Evolutionary conservation across 1,140 invertebrate genomes (phyloP).

Genomic region (Drosophila leontia): DNA sequence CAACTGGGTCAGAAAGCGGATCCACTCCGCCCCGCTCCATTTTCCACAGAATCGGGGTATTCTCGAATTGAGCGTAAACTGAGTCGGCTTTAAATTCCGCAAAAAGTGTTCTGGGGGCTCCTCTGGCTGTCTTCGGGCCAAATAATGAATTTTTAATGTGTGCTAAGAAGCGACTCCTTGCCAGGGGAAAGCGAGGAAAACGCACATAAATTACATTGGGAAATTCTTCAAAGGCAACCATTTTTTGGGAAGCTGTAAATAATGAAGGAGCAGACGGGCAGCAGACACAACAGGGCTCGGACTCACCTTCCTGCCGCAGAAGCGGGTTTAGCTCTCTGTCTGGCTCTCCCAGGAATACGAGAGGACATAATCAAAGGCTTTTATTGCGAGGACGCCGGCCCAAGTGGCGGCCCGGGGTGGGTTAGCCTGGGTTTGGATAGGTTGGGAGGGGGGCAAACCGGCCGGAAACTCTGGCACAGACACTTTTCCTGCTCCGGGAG

Average conservation of each 20-base stretch:
- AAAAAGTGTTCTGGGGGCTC: constrained; percentile 3
- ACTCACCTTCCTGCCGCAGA: constrained; percentile 4
- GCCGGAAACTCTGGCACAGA: constrained; percentile 60
- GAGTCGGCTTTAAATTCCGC: constrained; percentile 1
- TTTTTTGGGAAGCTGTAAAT: constrained; percentile 71
- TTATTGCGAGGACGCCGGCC: constrained; percentile 69
- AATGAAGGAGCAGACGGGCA: constrained; percentile 72
- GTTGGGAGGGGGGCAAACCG: constrained; percentile 16
- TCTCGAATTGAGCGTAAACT: constrained; percentile 1
- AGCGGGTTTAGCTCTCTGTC: not conserved
- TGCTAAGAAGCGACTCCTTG: constrained; percentile 28
- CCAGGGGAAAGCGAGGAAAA: constrained; percentile 40
- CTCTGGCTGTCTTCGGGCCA: constrained; percentile 1
- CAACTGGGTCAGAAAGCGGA: constrained; percentile 29
- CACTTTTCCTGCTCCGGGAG: constrained; percentile 54
- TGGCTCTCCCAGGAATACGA: constrained; percentile 60
- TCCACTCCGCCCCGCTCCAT: not conserved
- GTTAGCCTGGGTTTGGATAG: constrained; percentile 2
- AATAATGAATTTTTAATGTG: constrained; percentile 74
- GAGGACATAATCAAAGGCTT: constrained; percentile 73
- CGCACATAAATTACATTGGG: constrained; percentile 61
- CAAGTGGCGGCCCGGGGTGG: constrained; percentile 31
- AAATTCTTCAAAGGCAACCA: constrained; percentile 35
- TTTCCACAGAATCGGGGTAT: constrained; percentile 12
- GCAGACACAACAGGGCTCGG: constrained; percentile 64